Conservation (phyloP, 2,888 invertebrate species). For the Tyria jacobaeae region DNA sequence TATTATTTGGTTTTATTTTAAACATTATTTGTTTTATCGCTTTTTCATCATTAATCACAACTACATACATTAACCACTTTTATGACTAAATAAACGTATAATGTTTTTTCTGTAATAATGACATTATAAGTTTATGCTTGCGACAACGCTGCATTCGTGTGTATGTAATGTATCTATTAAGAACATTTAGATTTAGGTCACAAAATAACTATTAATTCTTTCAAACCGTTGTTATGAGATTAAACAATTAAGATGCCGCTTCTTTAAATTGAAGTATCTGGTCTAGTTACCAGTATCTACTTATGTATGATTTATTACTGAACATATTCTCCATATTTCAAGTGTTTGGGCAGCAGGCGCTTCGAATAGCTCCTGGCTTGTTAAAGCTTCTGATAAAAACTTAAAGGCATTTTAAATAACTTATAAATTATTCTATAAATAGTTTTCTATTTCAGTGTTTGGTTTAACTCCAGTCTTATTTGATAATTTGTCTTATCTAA, state of each 20-base stretch:
- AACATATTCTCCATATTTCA: constrained; percentile 57
- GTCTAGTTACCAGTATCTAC: constrained; percentile 64
- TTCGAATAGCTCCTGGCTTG: constrained; percentile 62
- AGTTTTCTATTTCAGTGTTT: constrained; percentile 12
- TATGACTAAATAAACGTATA: too few species aligned
- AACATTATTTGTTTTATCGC: too few species aligned
- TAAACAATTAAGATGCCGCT: constrained; percentile 31
- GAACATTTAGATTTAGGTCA: background rate
- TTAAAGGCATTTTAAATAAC: constrained; percentile 30
- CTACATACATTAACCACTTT: too few species aligned
- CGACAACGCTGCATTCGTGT: too few species aligned
- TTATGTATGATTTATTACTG: constrained; percentile 73
- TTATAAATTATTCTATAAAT: constrained; percentile 25
- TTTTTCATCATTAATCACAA: too few species aligned
- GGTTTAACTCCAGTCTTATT: too few species aligned
- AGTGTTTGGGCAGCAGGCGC: constrained; percentile 66
- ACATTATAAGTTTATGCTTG: too few species aligned
- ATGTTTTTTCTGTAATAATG: too few species aligned
- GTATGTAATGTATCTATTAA: background rate
- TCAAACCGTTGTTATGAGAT: constrained; percentile 3
- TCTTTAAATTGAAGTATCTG: constrained; percentile 55
- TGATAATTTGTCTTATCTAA: too few species aligned
- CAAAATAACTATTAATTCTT: background rate
- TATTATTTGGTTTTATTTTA: too few species aligned
- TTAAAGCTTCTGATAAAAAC: constrained; percentile 50